Evolutionary conservation across 2,797 vertebrate genomes (phyloP), one percentile per base, ranked within the genome.

Genomic region (Cuniculus paca): DNA sequence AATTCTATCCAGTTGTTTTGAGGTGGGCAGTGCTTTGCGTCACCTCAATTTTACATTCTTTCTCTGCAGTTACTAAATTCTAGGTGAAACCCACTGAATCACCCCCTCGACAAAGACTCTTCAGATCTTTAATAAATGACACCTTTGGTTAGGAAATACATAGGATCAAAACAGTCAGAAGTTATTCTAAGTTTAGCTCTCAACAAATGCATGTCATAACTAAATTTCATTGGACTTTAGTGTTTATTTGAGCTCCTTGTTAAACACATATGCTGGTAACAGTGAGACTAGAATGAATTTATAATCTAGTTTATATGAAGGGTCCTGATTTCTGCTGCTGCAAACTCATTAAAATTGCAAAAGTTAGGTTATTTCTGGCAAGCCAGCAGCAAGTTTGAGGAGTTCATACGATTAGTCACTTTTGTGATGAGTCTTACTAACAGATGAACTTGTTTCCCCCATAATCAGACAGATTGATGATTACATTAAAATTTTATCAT

Each of bases 401-500:
- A 80, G 42, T 90, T 91, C 45, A 89, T 78, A 24, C 42, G 42
- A 95, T 96, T 95, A 94, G 87, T 95, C 84, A 97, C 16, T 97
- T 95, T 93, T 90, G 48, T 92, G 81, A 87, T 95, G 90, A 92
- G 61, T 85, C 20, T 80, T 90, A 24, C 39, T 90, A 80, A 94
- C 93, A 97, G 22, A 95, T 93, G 96, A 52, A 8, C 22, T 91
- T 90, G 48, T 88, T 95, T 94, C 80, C 91, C 58, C 45, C 54
- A 9, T 89, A 83, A 4, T 87, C 94, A 94, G 91, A 77, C 92
- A 97, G 85, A 91, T 94, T 95, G 72, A 92, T 93, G 34, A 95
- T 80, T 89, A 80, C 87, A 97, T 98, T 94, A 94, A 80, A 94
- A 80, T 81, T 84, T 98, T 96, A 94, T 90, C 36, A 28, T 91